Evolutionary conservation across 2,797 vertebrate species (phyloP).

Genomic region (Crocidura indochinensis): DNA sequence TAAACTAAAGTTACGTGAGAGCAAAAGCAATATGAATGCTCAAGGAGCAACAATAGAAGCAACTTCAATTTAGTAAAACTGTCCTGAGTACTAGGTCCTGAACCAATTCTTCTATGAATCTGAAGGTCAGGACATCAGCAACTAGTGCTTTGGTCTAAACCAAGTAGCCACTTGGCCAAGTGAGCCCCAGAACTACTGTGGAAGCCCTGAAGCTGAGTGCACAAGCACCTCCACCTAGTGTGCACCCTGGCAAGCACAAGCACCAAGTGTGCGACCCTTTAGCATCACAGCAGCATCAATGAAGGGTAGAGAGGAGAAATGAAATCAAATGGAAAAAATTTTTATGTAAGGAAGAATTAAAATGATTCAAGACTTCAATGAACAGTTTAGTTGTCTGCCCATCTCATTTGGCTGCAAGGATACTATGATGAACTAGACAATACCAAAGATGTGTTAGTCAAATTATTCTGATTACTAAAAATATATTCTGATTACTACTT

Average conservation of each 20-base stretch:
- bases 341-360: too few relatives aligned
- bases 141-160: not conserved
- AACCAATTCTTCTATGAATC: not conserved
- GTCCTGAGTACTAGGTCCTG: not conserved
- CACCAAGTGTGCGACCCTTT: too few relatives aligned
- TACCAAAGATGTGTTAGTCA: not conserved
- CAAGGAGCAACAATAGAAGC: not conserved
- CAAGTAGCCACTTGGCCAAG: not conserved
- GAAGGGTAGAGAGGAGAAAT: too few relatives aligned
- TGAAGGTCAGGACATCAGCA: not conserved
- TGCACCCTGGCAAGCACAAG: too few relatives aligned
- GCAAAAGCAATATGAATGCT: not conserved
- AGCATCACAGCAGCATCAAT: too few relatives aligned
- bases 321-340: too few relatives aligned
- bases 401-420: not conserved
- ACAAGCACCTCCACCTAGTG: too few relatives aligned
- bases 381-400: not conserved
- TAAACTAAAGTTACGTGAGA: not conserved
- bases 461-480: too few relatives aligned
- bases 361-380: not conserved
- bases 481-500: not conserved
- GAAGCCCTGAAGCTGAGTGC: not conserved
- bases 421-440: not conserved
- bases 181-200: too few relatives aligned
- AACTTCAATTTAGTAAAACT: conserved; percentile 25